Evolutionary conservation across 2,888 invertebrate species (phyloP), one percentile per base, ranked within the genome.

Genomic region (Branchinecta sandiegonensis): DNA sequence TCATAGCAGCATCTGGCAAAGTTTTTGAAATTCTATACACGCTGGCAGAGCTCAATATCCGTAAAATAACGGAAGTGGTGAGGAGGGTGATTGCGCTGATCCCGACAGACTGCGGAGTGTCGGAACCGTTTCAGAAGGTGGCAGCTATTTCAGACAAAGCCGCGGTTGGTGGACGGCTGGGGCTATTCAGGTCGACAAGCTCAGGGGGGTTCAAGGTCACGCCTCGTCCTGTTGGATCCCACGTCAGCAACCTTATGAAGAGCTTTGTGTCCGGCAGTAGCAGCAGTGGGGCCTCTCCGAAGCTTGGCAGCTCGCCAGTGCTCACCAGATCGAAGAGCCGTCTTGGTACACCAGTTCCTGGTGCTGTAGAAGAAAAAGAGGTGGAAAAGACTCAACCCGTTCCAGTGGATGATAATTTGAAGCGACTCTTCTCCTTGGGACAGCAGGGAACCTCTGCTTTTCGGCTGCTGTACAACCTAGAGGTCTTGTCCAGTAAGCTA

Each of bases 21-120:
- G 79, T 80, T 67, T 80, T 80, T 74, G 76, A 77, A 64, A 77
- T 79, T 76, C 73, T 80, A n/a, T 79, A 79, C 71, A 77, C 78
- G 68, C 74, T 80, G 65, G 77, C 79, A 10, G 77, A 77, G 68
- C 74, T 79, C 56, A 79, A 79, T 68, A 66, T 70, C 70, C 66
- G 66, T 23, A 73, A 77, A 71, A 78, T 80, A 50, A 77, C 78
- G 14, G 75, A 74, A 23, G 73, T 77, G 65, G 79, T 79, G 37
- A 73, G 79, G 46, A 77, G 76, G 68, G 74, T 81, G 65, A 73
- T 81, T 70, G 78, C 78, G 74, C 73, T 80, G 69, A 79, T 81
- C 47, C 80, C 80, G 6, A 79, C 80, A n/a, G 79, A 81, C 71
- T 77, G 79, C 13, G 74, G 75, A n/a, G 77, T 80, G 46, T 74